Conservation (phyloP, 2,113 vertebrate species). For the Trochalopteron elliotii region DNA sequence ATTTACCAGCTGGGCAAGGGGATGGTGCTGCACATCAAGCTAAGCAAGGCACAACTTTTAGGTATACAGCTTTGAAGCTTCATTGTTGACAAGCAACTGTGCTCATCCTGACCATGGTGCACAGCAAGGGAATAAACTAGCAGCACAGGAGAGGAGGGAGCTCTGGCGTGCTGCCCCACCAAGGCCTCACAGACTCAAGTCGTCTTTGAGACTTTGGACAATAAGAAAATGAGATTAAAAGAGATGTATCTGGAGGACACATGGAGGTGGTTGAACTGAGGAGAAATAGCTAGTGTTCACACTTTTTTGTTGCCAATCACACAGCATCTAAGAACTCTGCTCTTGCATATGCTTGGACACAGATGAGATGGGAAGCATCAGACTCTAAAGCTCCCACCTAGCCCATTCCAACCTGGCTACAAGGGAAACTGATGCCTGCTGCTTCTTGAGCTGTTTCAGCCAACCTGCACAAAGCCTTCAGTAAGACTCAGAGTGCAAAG, state of each 20-base stretch:
- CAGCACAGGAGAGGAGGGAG: background rate
- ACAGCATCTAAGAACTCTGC: background rate
- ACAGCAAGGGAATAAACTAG: background rate
- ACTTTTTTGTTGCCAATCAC: background rate
- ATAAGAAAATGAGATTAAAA: background rate
- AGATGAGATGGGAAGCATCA: background rate
- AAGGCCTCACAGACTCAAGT: background rate
- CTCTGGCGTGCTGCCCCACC: background rate
- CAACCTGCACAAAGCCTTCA: background rate
- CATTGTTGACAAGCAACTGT: background rate
- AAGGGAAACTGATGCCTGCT: background rate
- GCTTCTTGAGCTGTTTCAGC: background rate
- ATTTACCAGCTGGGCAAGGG: background rate
- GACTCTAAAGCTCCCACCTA: background rate
- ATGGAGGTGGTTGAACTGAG: background rate
- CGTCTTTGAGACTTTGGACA: background rate
- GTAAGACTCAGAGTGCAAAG: background rate
- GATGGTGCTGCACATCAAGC: background rate
- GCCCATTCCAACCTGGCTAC: background rate
- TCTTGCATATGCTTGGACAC: accelerated
- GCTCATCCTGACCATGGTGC: background rate
- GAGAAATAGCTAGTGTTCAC: background rate
- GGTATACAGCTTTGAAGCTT: background rate
- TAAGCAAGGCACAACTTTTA: background rate
- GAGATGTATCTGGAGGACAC: background rate